These are phyloP conservation scores for Seira musarum DNA, from an alignment of 2,888 invertebrate genomes.

Conservation along the genomic window DNA sequence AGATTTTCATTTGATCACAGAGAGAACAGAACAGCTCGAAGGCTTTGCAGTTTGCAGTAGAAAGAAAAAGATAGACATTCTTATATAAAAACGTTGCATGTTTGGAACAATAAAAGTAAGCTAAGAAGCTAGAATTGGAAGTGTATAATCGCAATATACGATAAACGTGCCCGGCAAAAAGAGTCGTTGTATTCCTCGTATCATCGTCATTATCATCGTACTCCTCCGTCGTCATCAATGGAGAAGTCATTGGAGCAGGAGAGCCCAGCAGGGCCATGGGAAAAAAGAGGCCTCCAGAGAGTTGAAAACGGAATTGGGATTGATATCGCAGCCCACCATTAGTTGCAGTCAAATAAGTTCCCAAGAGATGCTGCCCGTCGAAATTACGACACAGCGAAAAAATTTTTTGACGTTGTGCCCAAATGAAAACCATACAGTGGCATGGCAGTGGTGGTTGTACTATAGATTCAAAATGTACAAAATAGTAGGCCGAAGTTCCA, in stretches of 20 bases:
- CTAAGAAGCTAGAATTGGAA: constrained; percentile 48
- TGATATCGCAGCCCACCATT: constrained; percentile 70
- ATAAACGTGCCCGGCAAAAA: neutral
- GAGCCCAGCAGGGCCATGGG: constrained; percentile 68
- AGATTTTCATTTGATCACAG: constrained; percentile 64
- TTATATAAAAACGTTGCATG: constrained; percentile 64
- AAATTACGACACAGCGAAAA: constrained; percentile 68
- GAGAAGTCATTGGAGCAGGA: constrained; percentile 55
- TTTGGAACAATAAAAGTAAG: constrained; percentile 68
- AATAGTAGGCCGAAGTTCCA: neutral
- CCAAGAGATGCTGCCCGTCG: constrained; percentile 69
- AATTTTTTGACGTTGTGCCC: constrained; percentile 69
- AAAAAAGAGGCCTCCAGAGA: constrained; percentile 68
- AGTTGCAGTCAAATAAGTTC: constrained; percentile 70
- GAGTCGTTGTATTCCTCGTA: constrained; percentile 1
- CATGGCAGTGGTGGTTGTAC: constrained; percentile 21
- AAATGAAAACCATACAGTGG: constrained; percentile 45
- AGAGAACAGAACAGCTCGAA: neutral
- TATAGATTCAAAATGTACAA: no score
- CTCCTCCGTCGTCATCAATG: constrained; percentile 43
- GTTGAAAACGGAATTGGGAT: constrained; percentile 69
- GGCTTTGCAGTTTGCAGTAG: neutral
- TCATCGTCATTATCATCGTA: constrained; percentile 31
- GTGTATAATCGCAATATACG: constrained; percentile 15
- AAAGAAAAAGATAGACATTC: neutral